phyloP scores from a whole-genome alignment of 2,888 invertebrate species.

The Rosalia funebris region DNA sequence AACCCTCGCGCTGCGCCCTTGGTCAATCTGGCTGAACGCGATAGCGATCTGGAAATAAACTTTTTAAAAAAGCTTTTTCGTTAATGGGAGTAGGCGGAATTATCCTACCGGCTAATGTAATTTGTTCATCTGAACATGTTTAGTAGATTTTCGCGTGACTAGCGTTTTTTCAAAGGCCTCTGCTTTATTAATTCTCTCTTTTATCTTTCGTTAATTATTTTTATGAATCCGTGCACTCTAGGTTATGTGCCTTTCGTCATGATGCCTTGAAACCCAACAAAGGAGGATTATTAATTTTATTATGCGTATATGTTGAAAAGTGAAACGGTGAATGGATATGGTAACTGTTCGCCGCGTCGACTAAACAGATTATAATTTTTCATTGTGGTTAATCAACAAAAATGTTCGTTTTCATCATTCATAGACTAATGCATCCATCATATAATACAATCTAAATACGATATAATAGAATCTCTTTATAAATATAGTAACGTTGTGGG shows the following conservation, averaged over 20 bases:
- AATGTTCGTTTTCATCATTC: too few relatives aligned
- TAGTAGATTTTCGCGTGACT: slow-evolving; percentile 64
- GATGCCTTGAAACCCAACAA: slow-evolving; percentile 26
- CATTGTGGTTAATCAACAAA: too few relatives aligned
- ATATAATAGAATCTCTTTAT: too few relatives aligned
- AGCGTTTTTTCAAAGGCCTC: slow-evolving; percentile 56
- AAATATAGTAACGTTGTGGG: too few relatives aligned
- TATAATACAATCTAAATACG: too few relatives aligned
- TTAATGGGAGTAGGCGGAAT: slow-evolving; percentile 63
- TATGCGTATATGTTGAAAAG: slow-evolving; percentile 13
- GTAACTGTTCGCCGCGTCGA: too few relatives aligned
- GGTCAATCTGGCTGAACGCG: slow-evolving; percentile 18
- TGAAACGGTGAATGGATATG: too few relatives aligned
- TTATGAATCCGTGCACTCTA: slow-evolving; percentile 57
- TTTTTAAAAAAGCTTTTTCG: slow-evolving; percentile 63
- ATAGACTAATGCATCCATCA: too few relatives aligned
- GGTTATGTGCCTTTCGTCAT: slow-evolving; percentile 38
- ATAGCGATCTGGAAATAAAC: slow-evolving; percentile 40
- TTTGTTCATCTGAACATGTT: slow-evolving; percentile 64
- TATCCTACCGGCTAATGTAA: slow-evolving; percentile 62
- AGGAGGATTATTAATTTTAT: slow-evolving; percentile 28
- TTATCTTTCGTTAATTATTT: slow-evolving; percentile 64
- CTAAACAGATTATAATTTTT: too few relatives aligned
- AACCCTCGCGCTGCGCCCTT: slow-evolving; percentile 15
- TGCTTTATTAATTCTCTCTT: slow-evolving; percentile 62